These are phyloP conservation scores for Artemia sinica DNA, from an alignment of 2,888 invertebrate genomes.

Conservation along the genomic window DNA sequence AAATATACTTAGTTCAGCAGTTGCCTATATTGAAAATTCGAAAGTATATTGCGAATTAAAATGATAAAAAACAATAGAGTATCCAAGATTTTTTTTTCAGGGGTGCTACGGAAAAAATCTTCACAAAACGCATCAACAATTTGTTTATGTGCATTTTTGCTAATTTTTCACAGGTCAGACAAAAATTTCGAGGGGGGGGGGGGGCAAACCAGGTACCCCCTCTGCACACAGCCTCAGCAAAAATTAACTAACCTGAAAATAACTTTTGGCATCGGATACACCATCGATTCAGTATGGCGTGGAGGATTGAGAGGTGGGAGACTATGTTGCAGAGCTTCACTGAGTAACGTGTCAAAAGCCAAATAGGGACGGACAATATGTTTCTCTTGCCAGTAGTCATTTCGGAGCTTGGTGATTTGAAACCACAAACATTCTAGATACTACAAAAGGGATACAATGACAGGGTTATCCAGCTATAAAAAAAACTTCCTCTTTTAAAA, in stretches of 20 bases:
- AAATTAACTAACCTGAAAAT: constrained; percentile 44
- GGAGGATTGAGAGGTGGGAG: constrained; percentile 78
- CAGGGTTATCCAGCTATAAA: too few species aligned
- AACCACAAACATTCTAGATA: constrained; percentile 95
- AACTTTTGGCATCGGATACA: constrained; percentile 85
- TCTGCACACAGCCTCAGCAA: not conserved
- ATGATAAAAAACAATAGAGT: too few species aligned
- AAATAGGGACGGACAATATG: constrained; percentile 87
- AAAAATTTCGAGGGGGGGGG: too few species aligned
- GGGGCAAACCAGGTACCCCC: not conserved
- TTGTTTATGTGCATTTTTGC: not conserved
- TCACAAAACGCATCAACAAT: too few species aligned
- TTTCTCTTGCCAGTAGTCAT: constrained; percentile 92
- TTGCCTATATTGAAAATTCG: too few species aligned
- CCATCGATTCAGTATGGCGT: constrained; percentile 70
- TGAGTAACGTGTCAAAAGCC: constrained; percentile 82
- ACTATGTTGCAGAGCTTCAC: constrained; percentile 90
- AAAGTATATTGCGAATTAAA: too few species aligned
- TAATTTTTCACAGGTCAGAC: too few species aligned
- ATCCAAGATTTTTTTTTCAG: too few species aligned
- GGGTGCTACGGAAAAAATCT: too few species aligned
- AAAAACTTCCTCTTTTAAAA: too few species aligned
- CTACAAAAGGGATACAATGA: constrained; percentile 28
- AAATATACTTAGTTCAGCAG: too few species aligned
- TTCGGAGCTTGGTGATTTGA: constrained; percentile 70